Base-by-base conservation (phyloP, 2,113 vertebrate genomes). In the Nerophis ophidion region DNA sequence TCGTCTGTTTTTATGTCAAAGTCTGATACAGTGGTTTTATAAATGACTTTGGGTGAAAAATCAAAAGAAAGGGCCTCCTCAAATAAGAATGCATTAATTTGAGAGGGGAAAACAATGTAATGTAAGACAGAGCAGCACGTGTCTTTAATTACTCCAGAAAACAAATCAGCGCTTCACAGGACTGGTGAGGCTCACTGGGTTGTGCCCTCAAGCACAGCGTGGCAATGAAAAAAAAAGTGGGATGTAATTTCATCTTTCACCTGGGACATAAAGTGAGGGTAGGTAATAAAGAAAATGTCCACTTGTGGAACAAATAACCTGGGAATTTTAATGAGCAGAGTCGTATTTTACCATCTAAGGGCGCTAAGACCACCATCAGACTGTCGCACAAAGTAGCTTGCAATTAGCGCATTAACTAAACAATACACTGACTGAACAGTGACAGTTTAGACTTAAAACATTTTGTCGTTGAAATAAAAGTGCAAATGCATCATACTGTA, bases 161-260 rank as follows among this genome's bases (percentile, higher is more conserved):
- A 53, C 40, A 51, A 11, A 11, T 56, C 70, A 76, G 40, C 26
- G 40, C 11, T 44, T 11, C 26, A 26, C 26, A 26, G 26, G 61
- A 67, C 48, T 52, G 51, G 44, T 15, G 60, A 47, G 68, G 63
- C 74, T 72, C 68, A 52, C 71, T 70, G 60, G 61, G 45, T 60
- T 34, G 17, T 53, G 62, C 58, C 65, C 47, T 59, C 45, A 14
- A 53, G 69, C 60, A 55, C 54, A 68, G 60, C 47, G 56, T 67
- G 60, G 74, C 65, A 47, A 56, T 58, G 38, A 72, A 16, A 26
- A 75, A 26, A 71, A 49, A 56, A 47, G 55, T 38, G n/a, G 53
- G 50, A 60, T 56, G 56, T 8, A 46, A 57, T 58, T 38, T 61
- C 10, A 58, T 50, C 48, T 34, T 53, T 58, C 55, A 15, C 47